These are phyloP conservation scores for Bubo bubo DNA, from an alignment of 2,113 vertebrate species.

Conservation along the genomic window DNA sequence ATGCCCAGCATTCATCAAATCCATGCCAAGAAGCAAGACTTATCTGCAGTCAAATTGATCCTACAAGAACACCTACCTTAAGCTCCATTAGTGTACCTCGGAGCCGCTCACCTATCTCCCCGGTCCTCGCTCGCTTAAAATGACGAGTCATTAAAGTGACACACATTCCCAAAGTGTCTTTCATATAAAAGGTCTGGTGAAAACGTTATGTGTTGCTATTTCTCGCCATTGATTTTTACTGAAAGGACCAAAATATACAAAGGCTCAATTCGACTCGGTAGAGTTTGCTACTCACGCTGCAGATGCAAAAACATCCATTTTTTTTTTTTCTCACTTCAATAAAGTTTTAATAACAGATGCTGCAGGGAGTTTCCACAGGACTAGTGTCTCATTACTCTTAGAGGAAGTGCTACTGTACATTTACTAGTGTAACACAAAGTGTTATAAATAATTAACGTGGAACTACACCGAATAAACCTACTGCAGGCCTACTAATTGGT, in stretches of 20 bases:
- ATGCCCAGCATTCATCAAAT: slow-evolving; percentile 53
- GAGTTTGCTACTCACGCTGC: not conserved
- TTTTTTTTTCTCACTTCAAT: slow-evolving; percentile 6
- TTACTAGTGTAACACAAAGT: not conserved
- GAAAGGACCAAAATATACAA: not conserved
- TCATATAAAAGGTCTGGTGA: not conserved
- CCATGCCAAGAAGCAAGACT: slow-evolving; percentile 23
- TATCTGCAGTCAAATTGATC: slow-evolving; percentile 30
- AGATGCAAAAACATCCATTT: not conserved
- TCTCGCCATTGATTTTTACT: slow-evolving; percentile 40
- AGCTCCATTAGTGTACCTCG: not conserved
- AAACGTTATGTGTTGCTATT: not conserved
- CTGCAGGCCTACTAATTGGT: slow-evolving; percentile 48
- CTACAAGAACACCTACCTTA: slow-evolving; percentile 21
- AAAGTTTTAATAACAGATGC: slow-evolving; percentile 48
- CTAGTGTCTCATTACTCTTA: slow-evolving; percentile 47
- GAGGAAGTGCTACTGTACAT: slow-evolving; percentile 24
- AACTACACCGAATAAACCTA: not conserved
- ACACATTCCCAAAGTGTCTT: not conserved
- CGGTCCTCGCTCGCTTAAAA: not conserved
- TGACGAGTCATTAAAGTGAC: slow-evolving; percentile 6
- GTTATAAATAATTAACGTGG: slow-evolving; percentile 51
- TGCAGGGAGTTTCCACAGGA: slow-evolving; percentile 33
- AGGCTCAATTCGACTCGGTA: not conserved
- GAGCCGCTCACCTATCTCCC: not conserved